phyloP scores from a whole-genome alignment of 2,888 invertebrate species.

The Phortica okadai region DNA sequence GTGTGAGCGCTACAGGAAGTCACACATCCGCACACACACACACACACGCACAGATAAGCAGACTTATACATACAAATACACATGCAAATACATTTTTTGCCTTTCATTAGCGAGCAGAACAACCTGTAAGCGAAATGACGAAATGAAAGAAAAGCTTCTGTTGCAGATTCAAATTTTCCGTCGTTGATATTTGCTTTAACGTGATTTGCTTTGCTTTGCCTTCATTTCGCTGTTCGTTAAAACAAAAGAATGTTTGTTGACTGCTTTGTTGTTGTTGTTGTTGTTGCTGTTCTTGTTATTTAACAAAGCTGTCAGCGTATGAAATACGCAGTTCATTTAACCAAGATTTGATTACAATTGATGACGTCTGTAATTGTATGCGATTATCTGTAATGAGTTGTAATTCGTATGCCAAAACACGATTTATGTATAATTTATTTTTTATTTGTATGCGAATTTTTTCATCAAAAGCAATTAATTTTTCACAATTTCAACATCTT shows the following conservation, averaged over 20 bases:
- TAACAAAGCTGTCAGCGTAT: background rate
- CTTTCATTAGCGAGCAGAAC: constrained; percentile 44
- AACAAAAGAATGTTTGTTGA: constrained; percentile 14
- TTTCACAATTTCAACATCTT: constrained; percentile 34
- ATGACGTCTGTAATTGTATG: constrained; percentile 13
- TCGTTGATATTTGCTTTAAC: constrained; percentile 5
- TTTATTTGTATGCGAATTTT: background rate
- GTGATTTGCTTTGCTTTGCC: constrained; percentile 31
- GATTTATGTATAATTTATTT: background rate
- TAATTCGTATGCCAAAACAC: background rate
- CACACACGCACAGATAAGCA: constrained; percentile 7
- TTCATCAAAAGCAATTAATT: background rate
- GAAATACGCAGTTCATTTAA: constrained; percentile 30
- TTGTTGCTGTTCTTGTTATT: background rate
- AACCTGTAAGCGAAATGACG: constrained; percentile 60
- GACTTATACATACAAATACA: background rate
- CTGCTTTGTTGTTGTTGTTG: background rate
- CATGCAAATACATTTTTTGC: background rate
- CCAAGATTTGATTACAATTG: constrained; percentile 20
- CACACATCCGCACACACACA: background rate
- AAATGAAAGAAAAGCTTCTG: background rate
- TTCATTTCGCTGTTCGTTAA: background rate
- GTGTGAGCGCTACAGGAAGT: background rate
- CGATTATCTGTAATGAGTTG: background rate
- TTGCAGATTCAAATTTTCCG: background rate